Conservation (phyloP, 2,113 vertebrate genomes). For the Poeciliopsis occidentalis region DNA sequence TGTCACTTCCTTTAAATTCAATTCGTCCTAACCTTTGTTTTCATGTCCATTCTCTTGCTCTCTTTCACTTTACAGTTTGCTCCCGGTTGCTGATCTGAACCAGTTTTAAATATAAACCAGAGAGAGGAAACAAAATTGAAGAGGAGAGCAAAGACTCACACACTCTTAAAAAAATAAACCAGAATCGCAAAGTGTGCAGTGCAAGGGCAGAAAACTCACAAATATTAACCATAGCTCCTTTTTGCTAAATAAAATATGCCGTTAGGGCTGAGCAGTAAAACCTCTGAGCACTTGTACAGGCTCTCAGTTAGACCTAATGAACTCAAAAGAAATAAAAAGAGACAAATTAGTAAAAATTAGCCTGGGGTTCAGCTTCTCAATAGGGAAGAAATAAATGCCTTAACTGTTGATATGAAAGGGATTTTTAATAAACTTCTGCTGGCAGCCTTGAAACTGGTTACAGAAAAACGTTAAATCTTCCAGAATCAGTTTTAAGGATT, state of each 20-base stretch:
- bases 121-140: slow-evolving; percentile 22
- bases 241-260: neutral
- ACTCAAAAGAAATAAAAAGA: neutral
- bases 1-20: slow-evolving; percentile 9
- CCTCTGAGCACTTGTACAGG: neutral
- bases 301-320: neutral
- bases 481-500: neutral
- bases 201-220: neutral
- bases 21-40: slow-evolving; percentile 19
- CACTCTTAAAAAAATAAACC: slow-evolving; percentile 6
- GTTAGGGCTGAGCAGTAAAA: neutral
- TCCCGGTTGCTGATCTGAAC: slow-evolving; percentile 43
- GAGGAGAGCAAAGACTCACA: slow-evolving; percentile 21
- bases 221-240: neutral
- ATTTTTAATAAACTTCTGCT: no score
- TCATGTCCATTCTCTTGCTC: neutral
- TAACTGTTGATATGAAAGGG: neutral
- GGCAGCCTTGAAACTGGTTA: no score
- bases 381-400: neutral
- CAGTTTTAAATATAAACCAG: slow-evolving; percentile 59
- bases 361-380: neutral
- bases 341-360: neutral
- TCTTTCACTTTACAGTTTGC: neutral
- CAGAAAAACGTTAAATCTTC: neutral
- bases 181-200: slow-evolving; percentile 2